A percentile compares a stretch with the other conserved stretches of the same genome.
These are phyloP conservation scores for Hiodon tergisus DNA, from an alignment of 2,113 vertebrate species.

Conservation along the genomic window DNA sequence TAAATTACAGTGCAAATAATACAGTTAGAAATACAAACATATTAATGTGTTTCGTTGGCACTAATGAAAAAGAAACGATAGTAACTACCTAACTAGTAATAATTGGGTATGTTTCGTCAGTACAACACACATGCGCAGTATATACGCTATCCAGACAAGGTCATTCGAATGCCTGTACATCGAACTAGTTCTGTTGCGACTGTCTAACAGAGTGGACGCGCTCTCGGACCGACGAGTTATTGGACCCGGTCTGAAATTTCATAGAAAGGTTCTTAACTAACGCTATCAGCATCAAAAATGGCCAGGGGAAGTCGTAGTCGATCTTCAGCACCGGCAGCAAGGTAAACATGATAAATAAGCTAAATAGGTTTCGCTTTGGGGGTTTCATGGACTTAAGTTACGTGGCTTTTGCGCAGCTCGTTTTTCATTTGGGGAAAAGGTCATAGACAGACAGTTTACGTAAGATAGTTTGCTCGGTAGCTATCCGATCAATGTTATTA, in stretches of 20 bases:
- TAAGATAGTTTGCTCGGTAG: not conserved
- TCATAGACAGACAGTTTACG: not conserved
- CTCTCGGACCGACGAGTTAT: not conserved
- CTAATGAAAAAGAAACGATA: too few relatives aligned
- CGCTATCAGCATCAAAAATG: slow-evolving; percentile 22
- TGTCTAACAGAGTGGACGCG: not conserved
- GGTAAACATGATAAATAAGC: slow-evolving; percentile 23
- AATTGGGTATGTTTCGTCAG: too few relatives aligned
- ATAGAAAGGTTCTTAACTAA: not conserved
- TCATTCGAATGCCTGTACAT: slow-evolving; percentile 31
- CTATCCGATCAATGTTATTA: not conserved
- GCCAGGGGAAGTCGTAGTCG: slow-evolving; percentile 48
- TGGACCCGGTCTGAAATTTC: not conserved
- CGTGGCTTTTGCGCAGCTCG: too few relatives aligned
- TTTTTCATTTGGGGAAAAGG: not conserved
- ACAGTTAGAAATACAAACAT: not conserved
- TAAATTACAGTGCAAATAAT: not conserved
- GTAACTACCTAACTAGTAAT: too few relatives aligned
- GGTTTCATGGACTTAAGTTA: too few relatives aligned
- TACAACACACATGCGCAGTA: slow-evolving; percentile 10
- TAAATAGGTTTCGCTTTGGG: too few relatives aligned
- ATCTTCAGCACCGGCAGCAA: slow-evolving; percentile 36
- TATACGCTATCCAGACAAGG: slow-evolving; percentile 28
- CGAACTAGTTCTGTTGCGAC: slow-evolving; percentile 8
- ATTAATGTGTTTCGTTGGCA: not conserved